Conservation (phyloP, 2,113 vertebrate genomes). For the Dicrurus megarhynchus region DNA sequence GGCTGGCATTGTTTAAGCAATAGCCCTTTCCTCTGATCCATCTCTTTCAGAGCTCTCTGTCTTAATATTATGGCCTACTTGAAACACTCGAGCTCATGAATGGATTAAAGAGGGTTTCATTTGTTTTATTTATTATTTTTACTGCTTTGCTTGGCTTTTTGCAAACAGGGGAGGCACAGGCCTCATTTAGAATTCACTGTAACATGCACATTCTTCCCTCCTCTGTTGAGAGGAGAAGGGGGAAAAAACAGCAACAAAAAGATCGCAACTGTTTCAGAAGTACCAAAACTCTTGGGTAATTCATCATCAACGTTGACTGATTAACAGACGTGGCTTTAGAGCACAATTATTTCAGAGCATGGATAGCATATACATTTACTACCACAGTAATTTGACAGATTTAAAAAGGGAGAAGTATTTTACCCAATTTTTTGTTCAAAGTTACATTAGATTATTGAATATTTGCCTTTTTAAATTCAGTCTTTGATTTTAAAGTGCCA, state of each 20-base stretch:
- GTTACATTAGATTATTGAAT: background rate
- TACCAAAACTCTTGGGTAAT: conserved; percentile 65
- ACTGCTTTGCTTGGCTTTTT: conserved; percentile 50
- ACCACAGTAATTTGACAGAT: background rate
- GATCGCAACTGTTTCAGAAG: conserved; percentile 58
- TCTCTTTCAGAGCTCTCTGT: conserved; percentile 46
- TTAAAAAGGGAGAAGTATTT: background rate
- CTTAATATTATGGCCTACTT: conserved; percentile 57
- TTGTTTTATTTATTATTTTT: conserved; percentile 69
- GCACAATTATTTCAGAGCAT: background rate
- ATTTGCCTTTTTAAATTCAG: conserved; percentile 1
- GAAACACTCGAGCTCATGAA: conserved; percentile 55
- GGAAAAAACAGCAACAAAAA: conserved; percentile 22
- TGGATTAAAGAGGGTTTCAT: conserved; percentile 63
- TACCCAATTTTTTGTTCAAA: background rate
- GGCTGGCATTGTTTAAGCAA: conserved; percentile 30
- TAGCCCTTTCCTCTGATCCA: conserved; percentile 37
- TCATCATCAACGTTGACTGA: background rate
- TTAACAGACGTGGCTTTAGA: background rate
- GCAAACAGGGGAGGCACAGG: conserved; percentile 43
- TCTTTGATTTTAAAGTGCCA: conserved; percentile 34
- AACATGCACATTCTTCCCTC: conserved; percentile 34
- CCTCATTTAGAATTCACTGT: conserved; percentile 62
- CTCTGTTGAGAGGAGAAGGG: background rate
- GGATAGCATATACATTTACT: background rate